Evolutionary conservation across 2,888 invertebrate species (phyloP).

Genomic region (Bruchidius siliquastri): DNA sequence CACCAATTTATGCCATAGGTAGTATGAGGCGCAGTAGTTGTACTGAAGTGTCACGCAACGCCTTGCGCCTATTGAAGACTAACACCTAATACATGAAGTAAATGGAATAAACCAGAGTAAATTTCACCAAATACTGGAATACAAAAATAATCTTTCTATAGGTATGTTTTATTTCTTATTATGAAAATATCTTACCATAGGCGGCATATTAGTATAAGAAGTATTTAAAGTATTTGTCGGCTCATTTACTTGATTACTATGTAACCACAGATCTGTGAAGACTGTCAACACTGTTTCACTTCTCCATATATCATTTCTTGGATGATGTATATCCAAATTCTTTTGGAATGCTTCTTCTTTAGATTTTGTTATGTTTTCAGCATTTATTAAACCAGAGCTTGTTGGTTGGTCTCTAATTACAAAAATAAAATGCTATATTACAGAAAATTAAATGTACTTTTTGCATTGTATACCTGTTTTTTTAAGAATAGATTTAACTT

Average conservation of each 20-base stretch:
- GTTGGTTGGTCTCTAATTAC: conserved; percentile 18
- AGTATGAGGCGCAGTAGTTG: too few relatives aligned
- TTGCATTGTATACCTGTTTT: neutral
- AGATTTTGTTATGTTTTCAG: conserved; percentile 25
- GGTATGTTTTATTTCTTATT: too few relatives aligned
- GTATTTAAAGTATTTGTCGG: conserved; percentile 18
- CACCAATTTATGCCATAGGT: too few relatives aligned
- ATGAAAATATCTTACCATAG: conserved; percentile 29
- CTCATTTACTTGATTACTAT: conserved; percentile 45
- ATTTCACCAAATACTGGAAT: too few relatives aligned
- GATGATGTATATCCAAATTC: conserved; percentile 52
- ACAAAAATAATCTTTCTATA: too few relatives aligned
- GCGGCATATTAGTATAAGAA: conserved; percentile 22
- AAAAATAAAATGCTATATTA: neutral
- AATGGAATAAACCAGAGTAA: too few relatives aligned
- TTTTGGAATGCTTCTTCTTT: conserved; percentile 35
- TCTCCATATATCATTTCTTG: conserved; percentile 73
- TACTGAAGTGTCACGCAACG: too few relatives aligned
- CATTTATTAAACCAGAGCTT: conserved; percentile 23
- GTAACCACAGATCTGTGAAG: conserved; percentile 80
- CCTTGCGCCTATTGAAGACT: too few relatives aligned
- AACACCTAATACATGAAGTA: too few relatives aligned
- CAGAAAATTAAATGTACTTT: neutral
- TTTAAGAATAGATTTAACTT: too few relatives aligned
- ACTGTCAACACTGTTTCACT: conserved; percentile 80